These are phyloP conservation scores for Tupiocoris notatus DNA, from an alignment of 2,888 invertebrate species.

Conservation along the genomic window DNA sequence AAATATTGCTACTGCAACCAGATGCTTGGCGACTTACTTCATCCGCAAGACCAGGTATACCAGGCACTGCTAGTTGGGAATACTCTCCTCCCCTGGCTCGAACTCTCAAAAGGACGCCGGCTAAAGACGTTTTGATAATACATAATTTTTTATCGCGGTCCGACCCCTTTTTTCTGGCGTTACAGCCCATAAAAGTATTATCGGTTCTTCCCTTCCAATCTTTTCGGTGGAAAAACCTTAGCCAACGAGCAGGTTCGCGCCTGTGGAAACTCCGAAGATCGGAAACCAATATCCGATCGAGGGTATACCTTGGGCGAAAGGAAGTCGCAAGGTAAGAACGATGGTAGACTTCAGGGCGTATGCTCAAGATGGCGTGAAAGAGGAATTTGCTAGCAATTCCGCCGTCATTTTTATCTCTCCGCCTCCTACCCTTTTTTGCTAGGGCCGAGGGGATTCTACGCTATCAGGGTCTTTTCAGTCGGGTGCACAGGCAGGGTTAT, in stretches of 20 bases:
- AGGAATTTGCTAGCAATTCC: constrained; percentile 47
- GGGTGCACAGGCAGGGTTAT: constrained; percentile 37
- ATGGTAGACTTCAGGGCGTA: no score
- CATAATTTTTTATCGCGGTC: constrained; percentile 37
- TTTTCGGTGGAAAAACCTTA: not conserved
- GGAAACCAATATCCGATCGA: constrained; percentile 47
- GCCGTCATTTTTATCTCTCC: constrained; percentile 43
- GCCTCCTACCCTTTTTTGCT: not conserved
- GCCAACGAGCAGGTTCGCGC: not conserved
- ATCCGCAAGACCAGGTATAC: no score
- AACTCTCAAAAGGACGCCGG: not conserved
- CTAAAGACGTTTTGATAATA: constrained; percentile 26
- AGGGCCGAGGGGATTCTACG: not conserved
- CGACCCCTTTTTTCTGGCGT: constrained; percentile 19
- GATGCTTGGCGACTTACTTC: no score
- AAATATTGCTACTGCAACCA: no score
- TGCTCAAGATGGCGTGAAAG: constrained; percentile 46
- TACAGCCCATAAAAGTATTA: constrained; percentile 38
- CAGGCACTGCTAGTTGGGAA: no score
- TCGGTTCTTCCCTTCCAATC: not conserved
- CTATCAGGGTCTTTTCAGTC: constrained; percentile 37
- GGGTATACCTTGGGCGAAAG: not conserved
- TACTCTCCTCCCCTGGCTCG: no score
- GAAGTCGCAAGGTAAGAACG: constrained; percentile 14
- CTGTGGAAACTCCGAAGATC: constrained; percentile 41